A percentile compares a stretch with the other conserved stretches of the same genome.
Conservation (phyloP, 2,113 vertebrate species). For the Promerops cafer region DNA sequence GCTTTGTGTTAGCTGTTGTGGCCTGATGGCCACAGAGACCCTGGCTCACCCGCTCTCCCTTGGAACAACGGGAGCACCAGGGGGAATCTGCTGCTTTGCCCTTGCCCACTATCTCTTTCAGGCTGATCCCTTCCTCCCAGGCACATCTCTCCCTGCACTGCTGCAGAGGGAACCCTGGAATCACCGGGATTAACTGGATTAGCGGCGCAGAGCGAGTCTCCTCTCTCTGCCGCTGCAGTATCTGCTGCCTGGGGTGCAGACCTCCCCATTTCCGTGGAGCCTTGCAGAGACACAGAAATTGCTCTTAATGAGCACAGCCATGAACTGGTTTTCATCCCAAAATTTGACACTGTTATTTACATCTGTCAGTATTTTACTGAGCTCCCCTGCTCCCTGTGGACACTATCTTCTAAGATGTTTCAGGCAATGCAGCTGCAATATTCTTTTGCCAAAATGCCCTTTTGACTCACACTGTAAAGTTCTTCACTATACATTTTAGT, state of each 20-base stretch:
- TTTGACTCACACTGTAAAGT: neutral
- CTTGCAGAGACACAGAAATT: constrained; percentile 19
- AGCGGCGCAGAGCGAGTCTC: neutral
- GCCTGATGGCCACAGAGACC: neutral
- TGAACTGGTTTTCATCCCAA: constrained; percentile 37
- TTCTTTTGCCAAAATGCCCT: constrained; percentile 1
- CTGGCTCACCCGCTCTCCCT: neutral
- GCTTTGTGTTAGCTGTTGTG: neutral
- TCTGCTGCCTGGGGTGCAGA: constrained; percentile 25
- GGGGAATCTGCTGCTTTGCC: neutral
- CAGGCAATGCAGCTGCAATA: neutral
- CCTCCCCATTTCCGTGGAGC: neutral
- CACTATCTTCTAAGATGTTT: neutral
- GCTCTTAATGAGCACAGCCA: constrained; percentile 6
- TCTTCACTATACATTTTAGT: neutral
- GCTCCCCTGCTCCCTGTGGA: neutral
- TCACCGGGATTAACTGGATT: constrained; percentile 10
- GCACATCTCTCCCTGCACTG: neutral
- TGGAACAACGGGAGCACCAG: neutral
- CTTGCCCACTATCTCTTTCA: neutral
- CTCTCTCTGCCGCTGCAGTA: neutral
- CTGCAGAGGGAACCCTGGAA: constrained; percentile 24
- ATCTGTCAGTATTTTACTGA: constrained; percentile 9
- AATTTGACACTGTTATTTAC: constrained; percentile 47
- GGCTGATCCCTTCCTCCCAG: neutral